A percentile compares a stretch with the other conserved stretches of the same genome.
phyloP scores from a whole-genome alignment of 2,797 vertebrate species.

The Alauda arvensis region DNA sequence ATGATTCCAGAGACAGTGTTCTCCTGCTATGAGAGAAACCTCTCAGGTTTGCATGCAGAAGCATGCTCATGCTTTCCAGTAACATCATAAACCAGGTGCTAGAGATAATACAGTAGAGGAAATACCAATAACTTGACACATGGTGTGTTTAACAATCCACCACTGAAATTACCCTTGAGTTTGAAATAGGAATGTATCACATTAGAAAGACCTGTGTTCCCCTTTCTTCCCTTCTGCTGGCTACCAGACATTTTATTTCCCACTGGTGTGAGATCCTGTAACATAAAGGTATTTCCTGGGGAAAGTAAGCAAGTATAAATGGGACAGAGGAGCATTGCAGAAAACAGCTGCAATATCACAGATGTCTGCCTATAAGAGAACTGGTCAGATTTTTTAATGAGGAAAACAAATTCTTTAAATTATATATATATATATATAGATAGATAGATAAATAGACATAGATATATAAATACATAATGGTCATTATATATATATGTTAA shows the following conservation, averaged over 20 bases:
- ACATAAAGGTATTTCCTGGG: conserved; percentile 28
- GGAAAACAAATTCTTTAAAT: neutral
- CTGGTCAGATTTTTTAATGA: neutral
- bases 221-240: neutral
- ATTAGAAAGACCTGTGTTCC: neutral
- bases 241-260: conserved; percentile 33
- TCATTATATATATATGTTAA: neutral
- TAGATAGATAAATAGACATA: no score
- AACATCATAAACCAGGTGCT: conserved; percentile 40
- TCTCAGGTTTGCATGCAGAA: neutral
- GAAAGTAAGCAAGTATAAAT: neutral
- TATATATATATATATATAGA: no score
- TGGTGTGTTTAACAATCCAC: neutral
- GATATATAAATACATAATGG: neutral
- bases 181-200: neutral
- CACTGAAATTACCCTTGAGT: neutral
- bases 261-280: conserved; percentile 19
- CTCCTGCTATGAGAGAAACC: neutral
- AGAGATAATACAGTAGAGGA: conserved; percentile 31
- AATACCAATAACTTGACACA: conserved; percentile 13
- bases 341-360: neutral
- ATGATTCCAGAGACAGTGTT: neutral
- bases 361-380: neutral
- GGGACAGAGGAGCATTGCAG: conserved; percentile 7
- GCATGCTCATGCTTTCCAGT: neutral